Evolutionary conservation across 2,797 vertebrate genomes (phyloP).

Genomic region (Smutsia gigantea): DNA sequence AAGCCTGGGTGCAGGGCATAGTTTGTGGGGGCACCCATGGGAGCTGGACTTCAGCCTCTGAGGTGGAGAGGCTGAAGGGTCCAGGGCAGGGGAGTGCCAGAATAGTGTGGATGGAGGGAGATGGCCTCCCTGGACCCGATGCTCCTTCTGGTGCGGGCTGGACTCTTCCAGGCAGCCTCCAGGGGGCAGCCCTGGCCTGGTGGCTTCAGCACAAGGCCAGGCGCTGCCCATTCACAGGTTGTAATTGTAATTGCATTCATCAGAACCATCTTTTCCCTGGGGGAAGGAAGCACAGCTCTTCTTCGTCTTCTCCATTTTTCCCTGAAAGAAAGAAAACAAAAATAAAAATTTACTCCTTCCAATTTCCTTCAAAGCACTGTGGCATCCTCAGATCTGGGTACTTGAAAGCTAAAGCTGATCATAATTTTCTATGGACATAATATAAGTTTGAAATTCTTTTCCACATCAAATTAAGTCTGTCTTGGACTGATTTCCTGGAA

Average conservation of each 20-base stretch:
- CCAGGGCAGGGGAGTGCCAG: background rate
- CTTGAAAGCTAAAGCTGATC: conserved; percentile 74
- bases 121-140: background rate
- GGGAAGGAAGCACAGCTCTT: background rate
- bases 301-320: conserved; percentile 4
- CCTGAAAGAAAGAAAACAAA: conserved; percentile 30
- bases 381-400: conserved; percentile 75
- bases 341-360: background rate
- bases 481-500: conserved; percentile 80
- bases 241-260: conserved; percentile 2
- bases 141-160: background rate
- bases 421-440: conserved; percentile 71
- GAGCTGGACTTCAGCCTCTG: background rate
- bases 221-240: background rate
- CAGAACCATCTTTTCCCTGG: background rate
- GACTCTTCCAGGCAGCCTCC: background rate
- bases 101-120: background rate
- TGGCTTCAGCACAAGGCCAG: background rate
- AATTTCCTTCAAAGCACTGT: conserved; percentile 60
- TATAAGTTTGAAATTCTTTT: conserved; percentile 75
- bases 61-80: background rate
- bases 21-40: background rate
- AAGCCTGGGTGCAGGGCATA: no score
- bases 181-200: background rate
- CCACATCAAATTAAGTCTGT: conserved; percentile 78